Evolutionary conservation across 2,113 vertebrate species (phyloP).

Genomic region (Pao palembangensis): DNA sequence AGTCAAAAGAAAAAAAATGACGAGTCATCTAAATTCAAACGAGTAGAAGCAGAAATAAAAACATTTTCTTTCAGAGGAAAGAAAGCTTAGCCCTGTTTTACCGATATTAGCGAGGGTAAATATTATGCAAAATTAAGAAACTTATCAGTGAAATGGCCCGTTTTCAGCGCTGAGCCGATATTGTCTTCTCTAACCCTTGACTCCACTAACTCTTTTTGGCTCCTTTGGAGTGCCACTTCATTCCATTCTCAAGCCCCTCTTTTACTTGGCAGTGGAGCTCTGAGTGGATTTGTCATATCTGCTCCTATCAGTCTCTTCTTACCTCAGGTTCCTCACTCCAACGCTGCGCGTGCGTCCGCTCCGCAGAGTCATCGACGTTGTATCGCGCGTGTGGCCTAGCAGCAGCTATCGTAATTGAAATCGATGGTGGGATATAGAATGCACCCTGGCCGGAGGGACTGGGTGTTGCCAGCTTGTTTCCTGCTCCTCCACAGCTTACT

Average conservation of each 20-base stretch:
- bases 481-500: slow-evolving; percentile 14
- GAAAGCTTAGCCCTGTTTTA: too few species aligned
- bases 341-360: slow-evolving; percentile 12
- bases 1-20: too few species aligned
- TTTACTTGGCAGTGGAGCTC: slow-evolving; percentile 3
- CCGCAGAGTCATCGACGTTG: slow-evolving; percentile 31
- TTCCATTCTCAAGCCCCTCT: neutral
- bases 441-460: slow-evolving; percentile 30
- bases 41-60: too few species aligned
- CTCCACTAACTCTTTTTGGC: slow-evolving; percentile 22
- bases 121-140: too few species aligned
- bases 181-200: slow-evolving; percentile 14
- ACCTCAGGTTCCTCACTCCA: slow-evolving; percentile 22
- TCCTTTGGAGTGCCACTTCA: neutral
- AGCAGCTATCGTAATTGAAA: slow-evolving; percentile 69
- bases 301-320: slow-evolving; percentile 16
- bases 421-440: slow-evolving; percentile 47
- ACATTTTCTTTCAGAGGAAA: too few species aligned
- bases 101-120: too few species aligned
- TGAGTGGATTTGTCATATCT: slow-evolving; percentile 50
- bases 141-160: too few species aligned
- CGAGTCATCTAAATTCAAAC: too few species aligned
- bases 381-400: slow-evolving; percentile 44
- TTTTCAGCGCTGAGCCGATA: too few species aligned
- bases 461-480: slow-evolving; percentile 8